Evolutionary conservation across 2,113 vertebrate species (phyloP), one percentile per base, ranked within the genome.

Genomic region (Callorhinus ursinus): DNA sequence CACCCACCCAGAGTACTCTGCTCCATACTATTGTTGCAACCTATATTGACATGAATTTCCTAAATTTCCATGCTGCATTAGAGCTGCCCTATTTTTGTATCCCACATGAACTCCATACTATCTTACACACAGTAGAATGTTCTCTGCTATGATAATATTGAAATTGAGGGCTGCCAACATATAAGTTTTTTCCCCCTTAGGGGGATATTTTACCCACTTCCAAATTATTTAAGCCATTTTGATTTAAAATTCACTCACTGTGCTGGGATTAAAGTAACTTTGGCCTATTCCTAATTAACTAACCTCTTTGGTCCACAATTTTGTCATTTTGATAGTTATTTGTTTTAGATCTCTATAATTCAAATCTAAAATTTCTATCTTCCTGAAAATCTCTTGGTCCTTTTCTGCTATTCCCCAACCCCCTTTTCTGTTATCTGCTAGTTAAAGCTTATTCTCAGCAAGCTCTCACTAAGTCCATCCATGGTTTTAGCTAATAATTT

Each of bases 191-290:
- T 71, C 71, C 46, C 18, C 21, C 14, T 39, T 67, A 13, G 1
- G 53, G 14, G 7, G 3, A 36, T 51, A 80, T 93, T 85, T 96
- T 94, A 81, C 9, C 12, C 49, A 80, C 4, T 57, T 96, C 12
- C 33, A 14, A 94, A 92, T 76, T 89, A 90, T 87, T 74, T 86
- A 36, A 92, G n/a, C 11, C 4, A n/a, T 82, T 94, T 97, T 67
- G 36, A 88, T 31, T 94, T 92, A 86, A 95, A 89, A 71, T 81
- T 69, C 12, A 71, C 36, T 92, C 9, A n/a, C 14, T 71, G 31
- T 7, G 4, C 42, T 95, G n/a, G 19, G 7, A 90, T 65, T 84
- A 46, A 90, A n/a, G n/a, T 63, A 88, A 76, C 3, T 69, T 57
- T 74, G 21, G 3, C 36, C n/a, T 80, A 21, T 81, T 87, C 6